Base-by-base conservation (phyloP, 2,113 vertebrate genomes). In the Salminus brasiliensis region DNA sequence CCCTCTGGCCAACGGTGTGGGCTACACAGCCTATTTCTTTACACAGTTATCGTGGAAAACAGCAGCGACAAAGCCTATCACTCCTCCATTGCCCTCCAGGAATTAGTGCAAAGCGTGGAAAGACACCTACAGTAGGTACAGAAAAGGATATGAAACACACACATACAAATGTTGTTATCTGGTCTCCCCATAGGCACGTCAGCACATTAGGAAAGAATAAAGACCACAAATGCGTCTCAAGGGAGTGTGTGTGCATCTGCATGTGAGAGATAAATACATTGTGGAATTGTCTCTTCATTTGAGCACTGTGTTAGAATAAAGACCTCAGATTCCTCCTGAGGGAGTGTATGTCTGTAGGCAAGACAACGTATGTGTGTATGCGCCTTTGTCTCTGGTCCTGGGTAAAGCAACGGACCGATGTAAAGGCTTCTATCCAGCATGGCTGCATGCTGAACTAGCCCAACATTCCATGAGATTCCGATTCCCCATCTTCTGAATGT, bases 151-250 rank as follows among this genome's bases (percentile, higher is more conserved):
- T 65, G 55, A 73, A 76, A 72, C 60, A 60, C 62, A n/a, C n/a
- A n/a, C n/a, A n/a, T n/a, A n/a, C n/a, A 21, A 30, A 70, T 7
- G 21, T 39, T 77, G 34, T 36, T 39, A 41, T 30, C 47, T 30
- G 30, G 30, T 60, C 21, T 69, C 74, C 41, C 52, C 16, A 68
- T 34, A 71, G 68, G 47, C 76, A 74, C 30, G n/a, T 63, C 30
- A 29, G 49, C 45, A 79, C 41, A 76, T 72, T 76, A 34, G 32
- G 67, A 62, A 79, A 55, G 55, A 76, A 72, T 83, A 79, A 68
- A 76, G 72, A 53, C 47, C 72, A 67, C 23, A 55, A 70, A 67
- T 63, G 47, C 32, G 16, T 62, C 72, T 75, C 67, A 21, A 23
- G 52, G 29, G 53, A 53, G 34, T 45, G 25, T 32, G 36, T 70